phyloP scores from a whole-genome alignment of 2,888 invertebrate genomes.

The Ophion obscuratus region DNA sequence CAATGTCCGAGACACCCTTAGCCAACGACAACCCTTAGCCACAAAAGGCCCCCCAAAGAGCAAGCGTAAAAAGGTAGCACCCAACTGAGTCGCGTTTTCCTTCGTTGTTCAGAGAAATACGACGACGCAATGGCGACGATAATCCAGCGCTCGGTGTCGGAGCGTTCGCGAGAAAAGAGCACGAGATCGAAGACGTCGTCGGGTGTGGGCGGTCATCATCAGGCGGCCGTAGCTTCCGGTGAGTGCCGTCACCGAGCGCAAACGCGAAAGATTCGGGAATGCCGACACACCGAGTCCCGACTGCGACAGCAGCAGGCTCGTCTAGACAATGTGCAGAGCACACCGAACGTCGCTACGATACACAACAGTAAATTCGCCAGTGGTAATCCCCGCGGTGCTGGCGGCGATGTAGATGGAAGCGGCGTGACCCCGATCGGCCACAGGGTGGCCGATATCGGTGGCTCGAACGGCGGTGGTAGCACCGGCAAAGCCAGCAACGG shows the following conservation, averaged over 20 bases:
- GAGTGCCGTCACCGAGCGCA: slow-evolving; percentile 79
- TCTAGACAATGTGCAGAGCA: slow-evolving; percentile 86
- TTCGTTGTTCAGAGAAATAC: slow-evolving; percentile 76
- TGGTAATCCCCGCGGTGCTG: slow-evolving; percentile 84
- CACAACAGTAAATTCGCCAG: slow-evolving; percentile 85
- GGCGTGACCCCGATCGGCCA: slow-evolving; percentile 72
- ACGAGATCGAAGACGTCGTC: slow-evolving; percentile 72
- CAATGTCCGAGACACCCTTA: too few relatives aligned
- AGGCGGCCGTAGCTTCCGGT: slow-evolving; percentile 66
- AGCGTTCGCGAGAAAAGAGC: slow-evolving; percentile 83
- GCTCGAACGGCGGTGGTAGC: slow-evolving; percentile 48
- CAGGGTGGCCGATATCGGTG: slow-evolving; percentile 55
- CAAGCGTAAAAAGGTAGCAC: not conserved
- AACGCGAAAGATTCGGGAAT: slow-evolving; percentile 76
- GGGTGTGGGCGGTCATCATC: slow-evolving; percentile 56
- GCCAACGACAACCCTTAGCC: too few relatives aligned
- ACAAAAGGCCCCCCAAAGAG: not conserved
- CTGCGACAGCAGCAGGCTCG: slow-evolving; percentile 81
- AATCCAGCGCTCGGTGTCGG: slow-evolving; percentile 85
- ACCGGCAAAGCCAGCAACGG: slow-evolving; percentile 40
- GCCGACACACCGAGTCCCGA: slow-evolving; percentile 78
- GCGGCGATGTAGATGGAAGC: slow-evolving; percentile 79
- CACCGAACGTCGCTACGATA: slow-evolving; percentile 86
- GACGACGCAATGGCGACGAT: slow-evolving; percentile 79
- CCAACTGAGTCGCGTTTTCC: not conserved